These are phyloP conservation scores for Bombus superbus DNA, from an alignment of 1,140 invertebrate species.

Conservation along the genomic window DNA sequence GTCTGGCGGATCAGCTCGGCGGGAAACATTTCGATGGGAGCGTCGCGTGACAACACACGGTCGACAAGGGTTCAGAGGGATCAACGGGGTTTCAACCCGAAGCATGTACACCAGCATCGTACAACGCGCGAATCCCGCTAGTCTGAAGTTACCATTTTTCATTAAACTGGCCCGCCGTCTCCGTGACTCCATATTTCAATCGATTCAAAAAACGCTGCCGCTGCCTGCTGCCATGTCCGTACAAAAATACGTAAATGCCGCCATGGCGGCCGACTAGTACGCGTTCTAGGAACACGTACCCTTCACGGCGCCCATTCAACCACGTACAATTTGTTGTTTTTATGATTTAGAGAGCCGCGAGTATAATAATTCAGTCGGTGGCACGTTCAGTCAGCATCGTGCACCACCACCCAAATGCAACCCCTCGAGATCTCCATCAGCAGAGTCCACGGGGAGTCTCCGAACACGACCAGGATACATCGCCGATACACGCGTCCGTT, in stretches of 20 bases:
- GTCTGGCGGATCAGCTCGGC: slow-evolving; percentile 2
- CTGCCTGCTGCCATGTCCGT: neutral
- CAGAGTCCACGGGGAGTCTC: slow-evolving; percentile 72
- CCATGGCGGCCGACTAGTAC: neutral
- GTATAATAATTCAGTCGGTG: slow-evolving; percentile 77
- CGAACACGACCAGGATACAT: slow-evolving; percentile 49
- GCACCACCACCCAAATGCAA: slow-evolving; percentile 30
- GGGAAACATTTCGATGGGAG: slow-evolving; percentile 29
- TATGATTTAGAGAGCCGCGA: slow-evolving; percentile 74
- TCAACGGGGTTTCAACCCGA: slow-evolving; percentile 44
- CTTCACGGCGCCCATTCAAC: neutral
- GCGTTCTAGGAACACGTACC: neutral
- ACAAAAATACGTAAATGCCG: slow-evolving; percentile 22
- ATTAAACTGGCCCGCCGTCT: slow-evolving; percentile 66
- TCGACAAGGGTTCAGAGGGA: slow-evolving; percentile 36
- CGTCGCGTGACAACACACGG: slow-evolving; percentile 21
- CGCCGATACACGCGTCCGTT: slow-evolving; percentile 68
- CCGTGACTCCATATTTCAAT: slow-evolving; percentile 74
- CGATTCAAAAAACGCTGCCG: slow-evolving; percentile 70
- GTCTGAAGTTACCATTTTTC: slow-evolving; percentile 74
- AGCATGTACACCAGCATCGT: slow-evolving; percentile 44
- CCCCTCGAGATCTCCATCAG: slow-evolving; percentile 70
- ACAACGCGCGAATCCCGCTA: slow-evolving; percentile 43
- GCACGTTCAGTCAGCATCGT: slow-evolving; percentile 50
- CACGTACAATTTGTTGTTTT: slow-evolving; percentile 76